phyloP scores from a whole-genome alignment of 1,140 invertebrate genomes.

The Ridgeia piscesae region DNA sequence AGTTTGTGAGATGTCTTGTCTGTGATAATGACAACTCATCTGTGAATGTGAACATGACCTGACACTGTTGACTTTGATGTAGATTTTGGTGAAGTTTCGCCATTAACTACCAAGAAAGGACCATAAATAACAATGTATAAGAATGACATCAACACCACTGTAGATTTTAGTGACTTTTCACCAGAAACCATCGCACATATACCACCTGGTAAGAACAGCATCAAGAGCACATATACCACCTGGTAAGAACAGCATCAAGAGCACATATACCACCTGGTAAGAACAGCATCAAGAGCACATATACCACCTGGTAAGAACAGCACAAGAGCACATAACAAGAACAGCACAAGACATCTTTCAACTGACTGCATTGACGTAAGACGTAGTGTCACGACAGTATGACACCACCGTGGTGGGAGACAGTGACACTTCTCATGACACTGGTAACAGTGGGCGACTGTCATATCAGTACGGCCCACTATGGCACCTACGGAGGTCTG shows the following conservation, averaged over 20 bases:
- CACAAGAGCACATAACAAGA: background rate
- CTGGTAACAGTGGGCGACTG: background rate
- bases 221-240: too few relatives aligned
- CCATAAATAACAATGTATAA: too few relatives aligned
- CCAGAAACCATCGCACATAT: too few relatives aligned
- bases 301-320: background rate
- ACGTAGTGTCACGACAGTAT: background rate
- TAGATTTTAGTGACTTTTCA: too few relatives aligned
- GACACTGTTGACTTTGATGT: background rate
- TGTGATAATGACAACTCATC: background rate
- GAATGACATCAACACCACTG: too few relatives aligned
- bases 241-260: too few relatives aligned
- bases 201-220: too few relatives aligned
- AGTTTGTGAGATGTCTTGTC: background rate
- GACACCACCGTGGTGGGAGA: background rate
- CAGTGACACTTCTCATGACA: background rate
- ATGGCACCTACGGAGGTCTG: constrained; percentile 23
- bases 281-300: background rate
- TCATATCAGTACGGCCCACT: background rate
- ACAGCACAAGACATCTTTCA: too few relatives aligned
- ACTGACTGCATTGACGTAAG: background rate
- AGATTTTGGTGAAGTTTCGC: background rate
- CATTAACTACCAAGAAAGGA: background rate
- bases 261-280: background rate
- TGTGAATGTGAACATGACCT: background rate